Conservation (phyloP, 1,140 invertebrate genomes). For the Archivesica marissinica region DNA sequence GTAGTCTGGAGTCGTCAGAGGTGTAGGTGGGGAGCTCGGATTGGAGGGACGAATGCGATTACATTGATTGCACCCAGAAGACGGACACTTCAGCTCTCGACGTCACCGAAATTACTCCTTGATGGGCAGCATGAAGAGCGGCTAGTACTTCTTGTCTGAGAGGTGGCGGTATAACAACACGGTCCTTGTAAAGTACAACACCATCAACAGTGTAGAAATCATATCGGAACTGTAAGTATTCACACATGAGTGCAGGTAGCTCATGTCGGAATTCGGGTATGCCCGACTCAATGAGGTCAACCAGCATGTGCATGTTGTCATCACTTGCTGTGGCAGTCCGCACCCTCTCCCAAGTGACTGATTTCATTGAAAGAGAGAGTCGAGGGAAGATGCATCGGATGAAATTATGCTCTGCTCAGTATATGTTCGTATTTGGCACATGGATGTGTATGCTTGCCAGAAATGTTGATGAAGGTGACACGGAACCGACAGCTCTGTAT, state of each 20-base stretch:
- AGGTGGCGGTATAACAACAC: conserved; percentile 49
- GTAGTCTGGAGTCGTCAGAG: conserved; percentile 53
- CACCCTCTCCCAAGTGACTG: conserved; percentile 20
- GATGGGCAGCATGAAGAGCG: conserved; percentile 65
- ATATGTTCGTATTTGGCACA: too few relatives aligned
- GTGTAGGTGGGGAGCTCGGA: conserved; percentile 59
- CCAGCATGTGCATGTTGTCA: conserved; percentile 34
- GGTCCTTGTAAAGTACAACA: conserved; percentile 58
- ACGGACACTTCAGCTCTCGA: conserved; percentile 65
- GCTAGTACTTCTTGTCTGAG: conserved; percentile 31
- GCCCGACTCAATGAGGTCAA: conserved; percentile 57
- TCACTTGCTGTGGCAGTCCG: conserved; percentile 63
- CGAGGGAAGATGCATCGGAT: background rate
- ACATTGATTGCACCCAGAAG: conserved; percentile 66
- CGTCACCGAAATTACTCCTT: conserved; percentile 66
- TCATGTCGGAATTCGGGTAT: conserved; percentile 53
- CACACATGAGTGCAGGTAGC: conserved; percentile 50
- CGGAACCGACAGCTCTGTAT: too few relatives aligned
- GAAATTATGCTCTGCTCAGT: conserved; percentile 6
- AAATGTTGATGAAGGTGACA: too few relatives aligned
- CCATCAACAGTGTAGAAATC: conserved; percentile 58
- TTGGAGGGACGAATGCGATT: conserved; percentile 63
- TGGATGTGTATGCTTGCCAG: too few relatives aligned
- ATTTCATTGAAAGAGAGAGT: conserved; percentile 20
- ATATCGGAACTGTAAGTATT: conserved; percentile 63